Base-by-base conservation (phyloP, 2,113 vertebrate species). In the Platycercus adscitus region DNA sequence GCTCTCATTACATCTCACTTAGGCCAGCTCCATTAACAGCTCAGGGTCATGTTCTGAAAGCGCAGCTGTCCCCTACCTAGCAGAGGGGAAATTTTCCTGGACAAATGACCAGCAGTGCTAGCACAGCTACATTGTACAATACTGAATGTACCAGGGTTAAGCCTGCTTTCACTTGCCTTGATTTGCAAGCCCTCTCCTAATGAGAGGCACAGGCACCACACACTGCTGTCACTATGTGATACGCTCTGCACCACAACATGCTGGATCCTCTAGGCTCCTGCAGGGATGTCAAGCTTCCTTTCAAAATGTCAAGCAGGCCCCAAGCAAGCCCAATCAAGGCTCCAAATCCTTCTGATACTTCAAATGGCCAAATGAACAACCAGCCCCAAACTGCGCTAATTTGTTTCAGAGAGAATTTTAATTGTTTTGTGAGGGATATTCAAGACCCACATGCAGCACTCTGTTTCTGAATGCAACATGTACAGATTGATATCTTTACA, bases 381-480 rank as follows among this genome's bases (percentile, higher is more conserved):
- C 53, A 17, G 58, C 64, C 58, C 60, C 60, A 25, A 72, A 26
- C 7, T 6, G 47, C 1, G 0, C 10, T 65, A 14, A n/a, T 58
- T 37, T 31, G 16, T 19, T 63, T 72, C 47, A 31, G 63, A 21
- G 31, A 66, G 23, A 41, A 33, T 28, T 41, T 33, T 11, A 68
- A 50, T 25, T 31, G 41, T 37, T 76, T 44, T 0, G 1, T 2
- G 11, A 10, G 60, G 41, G 65, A 33, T 13, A 33, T 25, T 63
- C 17, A 29, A 63, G 46, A 53, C 41, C 29, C 44, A 24, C 19
- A 24, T 13, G 12, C 75, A 77, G 64, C 39, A 6, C 21, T 13
- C 21, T 6, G 0, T 5, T 17, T 77, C 41, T 8, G 41, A 69
- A 7, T 23, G 5, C 35, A 44, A 24, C 7, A 7, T 1, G 0